Base-by-base conservation (phyloP, 2,797 vertebrate genomes). In the Halcyon smyrnensis region DNA sequence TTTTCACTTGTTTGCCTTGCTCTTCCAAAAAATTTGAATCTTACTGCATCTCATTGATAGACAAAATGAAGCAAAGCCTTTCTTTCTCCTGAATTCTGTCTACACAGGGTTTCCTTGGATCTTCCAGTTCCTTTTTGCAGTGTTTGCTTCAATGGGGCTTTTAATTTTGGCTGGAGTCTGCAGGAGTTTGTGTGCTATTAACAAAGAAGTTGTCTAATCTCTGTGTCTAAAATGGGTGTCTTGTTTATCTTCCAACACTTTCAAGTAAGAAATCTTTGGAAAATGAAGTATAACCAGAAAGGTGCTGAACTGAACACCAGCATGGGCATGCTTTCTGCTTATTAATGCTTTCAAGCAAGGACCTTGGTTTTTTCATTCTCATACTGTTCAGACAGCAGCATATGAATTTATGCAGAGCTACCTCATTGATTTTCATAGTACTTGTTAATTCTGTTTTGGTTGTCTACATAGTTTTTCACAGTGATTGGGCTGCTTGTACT, bases 241-340 rank as follows among this genome's bases (percentile, higher is more conserved):
- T 93, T 93, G 50, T 95, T 95, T 86, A 89, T 81, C 46, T 80
- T 94, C 80, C 87, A 88, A 18, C 46, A 65, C 69, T 91, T 95
- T 46, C 39, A 84, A 91, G 54, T 63, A 87, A 85, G 73, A 87
- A 92, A 62, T 75, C 60, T 89, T 80, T 85, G 87, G 43, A 78
- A 95, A 93, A 90, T 63, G 19, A 88, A 51, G 37, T 78, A 84
- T 84, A 91, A 94, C 48, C 69, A 73, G 73, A 69, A 90, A 91
- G 77, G 36, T 93, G 25, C 65, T 93, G 91, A 94, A 48, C 46
- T 81, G 39, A 81, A 46, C 82, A 87, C 80, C 69, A 67, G 65
- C 46, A 46, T 76, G 73, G 94, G 11, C 56, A 30, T 88, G 76
- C 92, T 91, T 94, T 85, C 12, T 75, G 57, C n/a, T 87, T 95